Conservation (phyloP, 2,113 vertebrate genomes). For the Notechis scutatus region DNA sequence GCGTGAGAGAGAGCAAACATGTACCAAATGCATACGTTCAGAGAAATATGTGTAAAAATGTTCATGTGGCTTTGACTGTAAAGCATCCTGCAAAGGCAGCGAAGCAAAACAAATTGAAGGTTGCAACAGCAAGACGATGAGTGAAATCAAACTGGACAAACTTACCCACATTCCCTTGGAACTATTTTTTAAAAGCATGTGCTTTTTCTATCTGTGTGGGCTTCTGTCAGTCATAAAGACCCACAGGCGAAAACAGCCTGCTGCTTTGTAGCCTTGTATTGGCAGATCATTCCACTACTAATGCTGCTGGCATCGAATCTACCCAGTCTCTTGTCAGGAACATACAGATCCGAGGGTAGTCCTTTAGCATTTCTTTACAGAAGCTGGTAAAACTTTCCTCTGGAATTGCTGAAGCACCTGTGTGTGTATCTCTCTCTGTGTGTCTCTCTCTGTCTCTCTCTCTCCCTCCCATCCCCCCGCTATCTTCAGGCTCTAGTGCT, state of each 20-base stretch:
- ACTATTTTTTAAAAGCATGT: conserved; percentile 2
- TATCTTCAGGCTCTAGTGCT: conserved; percentile 80
- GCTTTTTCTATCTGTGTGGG: background rate
- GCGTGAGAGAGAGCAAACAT: background rate
- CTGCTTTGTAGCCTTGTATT: background rate
- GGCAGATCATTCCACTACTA: background rate
- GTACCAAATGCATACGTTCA: background rate
- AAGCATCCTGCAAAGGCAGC: background rate
- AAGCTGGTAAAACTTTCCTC: conserved; percentile 37
- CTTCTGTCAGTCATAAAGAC: background rate
- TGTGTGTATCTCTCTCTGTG: background rate
- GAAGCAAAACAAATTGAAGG: background rate
- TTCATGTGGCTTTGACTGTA: background rate
- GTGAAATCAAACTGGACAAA: background rate
- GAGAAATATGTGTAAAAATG: background rate
- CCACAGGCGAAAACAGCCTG: background rate
- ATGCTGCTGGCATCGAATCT: background rate
- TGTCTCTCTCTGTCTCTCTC: conserved; percentile 9
- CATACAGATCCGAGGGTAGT: conserved; percentile 26
- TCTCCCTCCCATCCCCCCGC: background rate
- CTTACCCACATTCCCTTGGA: background rate
- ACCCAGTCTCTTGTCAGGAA: background rate
- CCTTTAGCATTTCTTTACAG: conserved; percentile 47
- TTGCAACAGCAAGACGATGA: background rate
- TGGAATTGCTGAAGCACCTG: conserved; percentile 40